phyloP scores from a whole-genome alignment of 2,113 vertebrate genomes.

The Zapus hudsonius region DNA sequence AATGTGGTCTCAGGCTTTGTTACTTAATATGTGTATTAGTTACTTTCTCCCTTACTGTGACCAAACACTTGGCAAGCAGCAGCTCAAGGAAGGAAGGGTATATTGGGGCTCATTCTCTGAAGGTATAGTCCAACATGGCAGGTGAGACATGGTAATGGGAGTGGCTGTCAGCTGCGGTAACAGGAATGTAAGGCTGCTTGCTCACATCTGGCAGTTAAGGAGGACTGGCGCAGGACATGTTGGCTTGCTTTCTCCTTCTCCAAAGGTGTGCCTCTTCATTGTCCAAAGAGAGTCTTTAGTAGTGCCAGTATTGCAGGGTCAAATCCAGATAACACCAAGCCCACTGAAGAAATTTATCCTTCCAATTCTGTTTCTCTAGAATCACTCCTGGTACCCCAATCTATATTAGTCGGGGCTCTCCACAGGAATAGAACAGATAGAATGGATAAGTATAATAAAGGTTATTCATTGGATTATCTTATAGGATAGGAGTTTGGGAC shows the following conservation, averaged over 20 bases:
- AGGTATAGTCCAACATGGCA: neutral
- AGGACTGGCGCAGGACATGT: neutral
- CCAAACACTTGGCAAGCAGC: neutral
- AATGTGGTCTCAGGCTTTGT: neutral
- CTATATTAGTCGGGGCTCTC: too few species aligned
- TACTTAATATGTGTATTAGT: neutral
- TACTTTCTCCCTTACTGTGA: neutral
- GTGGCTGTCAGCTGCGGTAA: neutral
- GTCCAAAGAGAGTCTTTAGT: neutral
- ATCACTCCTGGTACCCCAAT: too few species aligned
- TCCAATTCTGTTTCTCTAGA: too few species aligned
- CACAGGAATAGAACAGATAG: too few species aligned
- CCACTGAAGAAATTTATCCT: too few species aligned
- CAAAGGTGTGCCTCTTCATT: neutral
- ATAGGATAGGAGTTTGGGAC: too few species aligned
- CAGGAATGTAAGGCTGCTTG: neutral
- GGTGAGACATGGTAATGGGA: neutral
- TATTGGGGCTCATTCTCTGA: neutral
- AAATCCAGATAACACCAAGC: too few species aligned
- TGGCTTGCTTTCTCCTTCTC: neutral
- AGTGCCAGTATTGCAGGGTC: too few species aligned
- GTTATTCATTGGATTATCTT: too few species aligned
- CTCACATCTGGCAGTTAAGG: neutral
- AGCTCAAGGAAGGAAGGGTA: neutral
- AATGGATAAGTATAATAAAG: too few species aligned